phyloP scores from a whole-genome alignment of 2,888 invertebrate genomes.

The Mythimna vitellina region DNA sequence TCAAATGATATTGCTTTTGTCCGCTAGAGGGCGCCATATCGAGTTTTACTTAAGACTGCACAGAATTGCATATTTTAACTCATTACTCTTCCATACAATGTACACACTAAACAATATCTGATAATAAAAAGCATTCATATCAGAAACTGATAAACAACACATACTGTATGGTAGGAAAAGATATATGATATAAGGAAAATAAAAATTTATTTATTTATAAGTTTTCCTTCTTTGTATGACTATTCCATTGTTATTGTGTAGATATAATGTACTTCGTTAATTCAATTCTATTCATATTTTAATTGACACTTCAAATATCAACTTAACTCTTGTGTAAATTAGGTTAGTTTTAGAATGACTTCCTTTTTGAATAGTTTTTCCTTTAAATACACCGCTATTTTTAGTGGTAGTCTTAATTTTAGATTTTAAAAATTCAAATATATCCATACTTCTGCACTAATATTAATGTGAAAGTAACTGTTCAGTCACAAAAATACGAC shows the following conservation, averaged over 20 bases:
- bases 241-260: background rate
- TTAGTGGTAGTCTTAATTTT: too few relatives aligned
- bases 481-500: too few relatives aligned
- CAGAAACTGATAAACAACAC: constrained; percentile 3
- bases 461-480: too few relatives aligned
- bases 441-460: too few relatives aligned
- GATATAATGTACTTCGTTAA: background rate
- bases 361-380: too few relatives aligned
- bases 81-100: constrained; percentile 13
- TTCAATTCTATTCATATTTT: background rate
- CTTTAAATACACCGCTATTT: too few relatives aligned
- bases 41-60: too few relatives aligned
- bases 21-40: too few relatives aligned
- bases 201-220: background rate
- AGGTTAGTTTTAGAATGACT: background rate
- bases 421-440: too few relatives aligned
- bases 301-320: background rate
- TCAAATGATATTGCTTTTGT: too few relatives aligned
- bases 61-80: too few relatives aligned
- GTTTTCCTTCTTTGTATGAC: constrained; percentile 9
- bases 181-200: constrained; percentile 15
- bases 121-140: constrained; percentile 16
- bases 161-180: background rate
- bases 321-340: background rate
- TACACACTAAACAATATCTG: constrained; percentile 4